These are phyloP conservation scores for Myripristis jacobus DNA, from an alignment of 2,797 vertebrate genomes.

Conservation along the genomic window DNA sequence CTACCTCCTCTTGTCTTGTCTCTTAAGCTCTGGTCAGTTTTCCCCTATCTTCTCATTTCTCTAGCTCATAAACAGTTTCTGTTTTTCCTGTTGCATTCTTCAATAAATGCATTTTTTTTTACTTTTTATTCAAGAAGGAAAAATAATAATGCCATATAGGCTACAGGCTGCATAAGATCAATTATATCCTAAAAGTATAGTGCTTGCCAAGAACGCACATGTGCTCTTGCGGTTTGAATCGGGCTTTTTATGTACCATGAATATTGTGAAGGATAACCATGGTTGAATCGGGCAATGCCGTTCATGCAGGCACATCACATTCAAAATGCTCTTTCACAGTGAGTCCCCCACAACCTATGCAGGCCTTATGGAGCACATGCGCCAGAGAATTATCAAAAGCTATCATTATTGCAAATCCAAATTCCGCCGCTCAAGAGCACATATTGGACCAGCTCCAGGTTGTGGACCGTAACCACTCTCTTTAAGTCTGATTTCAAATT, in stretches of 20 bases:
- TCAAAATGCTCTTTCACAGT: slow-evolving; percentile 50
- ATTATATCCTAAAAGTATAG: slow-evolving; percentile 4
- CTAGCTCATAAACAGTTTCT: background rate
- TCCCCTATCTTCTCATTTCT: slow-evolving; percentile 7
- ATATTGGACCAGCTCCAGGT: slow-evolving; percentile 58
- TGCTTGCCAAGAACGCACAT: slow-evolving; percentile 2
- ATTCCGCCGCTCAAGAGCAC: slow-evolving; percentile 51
- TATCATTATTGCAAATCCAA: slow-evolving; percentile 69
- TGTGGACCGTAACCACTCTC: slow-evolving; percentile 54
- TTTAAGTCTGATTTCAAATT: slow-evolving; percentile 59
- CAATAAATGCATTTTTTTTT: slow-evolving; percentile 31
- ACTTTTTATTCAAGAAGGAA: background rate
- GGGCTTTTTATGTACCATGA: slow-evolving; percentile 14
- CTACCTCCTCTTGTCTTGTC: slow-evolving; percentile 26
- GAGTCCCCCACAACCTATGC: slow-evolving; percentile 38
- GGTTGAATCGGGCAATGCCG: background rate
- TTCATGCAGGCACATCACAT: slow-evolving; percentile 23
- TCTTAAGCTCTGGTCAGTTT: slow-evolving; percentile 11
- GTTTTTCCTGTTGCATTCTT: slow-evolving; percentile 21
- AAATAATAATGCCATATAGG: background rate
- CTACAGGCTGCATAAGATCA: background rate
- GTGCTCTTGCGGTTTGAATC: slow-evolving; percentile 2
- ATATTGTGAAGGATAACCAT: slow-evolving; percentile 9
- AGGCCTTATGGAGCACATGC: slow-evolving; percentile 46
- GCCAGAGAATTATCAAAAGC: slow-evolving; percentile 63